These are phyloP conservation scores for Orius laevigatus DNA, from an alignment of 1,140 invertebrate genomes.

Conservation along the genomic window DNA sequence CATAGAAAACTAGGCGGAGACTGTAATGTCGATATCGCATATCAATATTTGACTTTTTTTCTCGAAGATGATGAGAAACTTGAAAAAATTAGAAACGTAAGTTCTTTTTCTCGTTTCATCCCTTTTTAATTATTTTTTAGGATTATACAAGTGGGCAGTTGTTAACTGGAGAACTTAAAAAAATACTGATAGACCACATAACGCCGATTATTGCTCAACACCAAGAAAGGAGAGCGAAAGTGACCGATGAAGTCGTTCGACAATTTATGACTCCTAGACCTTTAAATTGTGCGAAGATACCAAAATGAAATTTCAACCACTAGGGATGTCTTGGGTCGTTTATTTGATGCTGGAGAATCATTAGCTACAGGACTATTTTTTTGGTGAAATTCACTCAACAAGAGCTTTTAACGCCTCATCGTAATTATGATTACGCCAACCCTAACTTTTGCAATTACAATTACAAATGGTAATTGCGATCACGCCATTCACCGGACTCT, in stretches of 20 bases:
- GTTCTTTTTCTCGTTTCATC: constrained; percentile 17
- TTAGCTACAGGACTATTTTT: too few species aligned
- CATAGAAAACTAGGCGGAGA: constrained; percentile 83
- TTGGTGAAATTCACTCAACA: too few species aligned
- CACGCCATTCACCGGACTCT: too few species aligned
- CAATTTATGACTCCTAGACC: constrained; percentile 72
- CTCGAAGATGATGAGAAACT: constrained; percentile 84
- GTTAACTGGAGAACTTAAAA: constrained; percentile 88
- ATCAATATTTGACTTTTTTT: constrained; percentile 92
- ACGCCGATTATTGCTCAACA: constrained; percentile 65
- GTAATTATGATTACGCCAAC: too few species aligned
- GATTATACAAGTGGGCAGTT: constrained; percentile 79
- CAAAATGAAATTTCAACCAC: not conserved
- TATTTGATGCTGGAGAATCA: too few species aligned
- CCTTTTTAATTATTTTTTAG: constrained; percentile 28
- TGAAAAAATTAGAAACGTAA: constrained; percentile 58
- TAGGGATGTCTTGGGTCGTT: too few species aligned
- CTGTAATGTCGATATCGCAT: constrained; percentile 90
- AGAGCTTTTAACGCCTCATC: too few species aligned
- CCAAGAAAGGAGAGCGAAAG: constrained; percentile 57
- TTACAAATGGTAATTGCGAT: too few species aligned
- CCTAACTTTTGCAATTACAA: too few species aligned
- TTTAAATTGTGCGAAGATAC: constrained; percentile 33
- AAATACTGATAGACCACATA: constrained; percentile 63
- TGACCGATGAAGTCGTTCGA: constrained; percentile 75